Base-by-base conservation (phyloP, 2,797 vertebrate genomes). In the Pteropus rufus region DNA sequence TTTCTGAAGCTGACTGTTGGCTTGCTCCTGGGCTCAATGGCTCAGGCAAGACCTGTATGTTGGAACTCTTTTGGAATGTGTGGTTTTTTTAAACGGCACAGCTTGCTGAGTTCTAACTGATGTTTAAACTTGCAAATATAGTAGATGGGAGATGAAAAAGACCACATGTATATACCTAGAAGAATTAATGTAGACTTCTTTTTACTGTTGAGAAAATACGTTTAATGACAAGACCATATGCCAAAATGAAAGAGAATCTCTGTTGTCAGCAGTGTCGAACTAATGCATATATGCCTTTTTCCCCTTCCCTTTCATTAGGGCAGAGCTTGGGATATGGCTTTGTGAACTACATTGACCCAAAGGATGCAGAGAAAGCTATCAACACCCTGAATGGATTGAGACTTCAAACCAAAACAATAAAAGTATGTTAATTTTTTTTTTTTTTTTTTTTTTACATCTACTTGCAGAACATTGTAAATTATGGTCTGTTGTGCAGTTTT, bases 361-460 rank as follows among this genome's bases (percentile, higher is more conserved):
- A 99, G 98, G 99, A 99, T 96, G 99, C 99, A 15, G 99, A 99
- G 97, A 99, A 99, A 98, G 99, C 99, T 96, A 99, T 99, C 98
- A 99, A 99, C 98, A 99, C 99, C 52, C 98, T 99, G 98, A 99
- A 99, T 96, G 99, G 99, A 98, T 98, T 99, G 98, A 99, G 99
- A 99, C 99, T 99, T 98, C 99, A 99, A 98, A 99, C 99, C 97
- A 99, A 99, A 99, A 99, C 99, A 97, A 99, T 99, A 98, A 99
- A 99, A 99, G 99, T 99, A 99, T 44, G 98, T 98, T 93, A 31
- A 46, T 39, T 46, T 34, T 58, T 58, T 77, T 36, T 36, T 58
- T 77, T 36, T 36, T 58, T 36, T 36, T 36, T 65, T 83, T 81
- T 70, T 84, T 29, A 46, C 65, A 76, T 90, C 26, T 96, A n/a